A percentile compares a stretch with the other conserved stretches of the same genome.
phyloP scores from a whole-genome alignment of 2,113 vertebrate species.

The Gobiocypris rarus region DNA sequence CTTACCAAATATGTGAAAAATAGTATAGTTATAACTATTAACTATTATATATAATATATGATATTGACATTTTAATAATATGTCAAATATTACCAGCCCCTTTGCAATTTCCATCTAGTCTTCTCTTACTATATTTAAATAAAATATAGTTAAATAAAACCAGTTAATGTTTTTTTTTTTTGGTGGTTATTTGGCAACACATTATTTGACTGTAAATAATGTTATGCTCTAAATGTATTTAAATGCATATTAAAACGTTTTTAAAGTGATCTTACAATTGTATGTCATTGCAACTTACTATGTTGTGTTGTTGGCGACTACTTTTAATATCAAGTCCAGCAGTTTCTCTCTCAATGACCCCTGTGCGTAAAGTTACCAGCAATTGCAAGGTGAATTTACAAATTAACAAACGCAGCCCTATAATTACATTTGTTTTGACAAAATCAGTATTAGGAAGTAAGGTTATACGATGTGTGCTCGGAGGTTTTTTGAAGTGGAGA shows the following conservation, averaged over 20 bases:
- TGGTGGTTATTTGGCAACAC: not conserved
- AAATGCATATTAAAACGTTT: not conserved
- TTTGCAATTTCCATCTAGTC: not conserved
- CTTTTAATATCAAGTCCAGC: not conserved
- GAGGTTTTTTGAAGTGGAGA: conserved; percentile 41
- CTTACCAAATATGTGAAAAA: too few relatives aligned
- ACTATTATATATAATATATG: too few relatives aligned
- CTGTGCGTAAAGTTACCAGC: conserved; percentile 41
- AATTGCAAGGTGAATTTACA: conserved; percentile 59
- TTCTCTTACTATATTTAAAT: not conserved
- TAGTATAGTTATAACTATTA: too few relatives aligned
- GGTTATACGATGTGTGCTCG: conserved; percentile 41
- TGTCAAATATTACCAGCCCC: too few relatives aligned
- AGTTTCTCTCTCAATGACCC: conserved; percentile 37
- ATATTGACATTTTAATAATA: too few relatives aligned
- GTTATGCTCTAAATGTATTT: not conserved
- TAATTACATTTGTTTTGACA: conserved; percentile 56
- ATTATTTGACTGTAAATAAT: not conserved
- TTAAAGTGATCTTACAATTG: not conserved
- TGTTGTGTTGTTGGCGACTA: not conserved
- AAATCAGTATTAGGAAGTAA: conserved; percentile 54
- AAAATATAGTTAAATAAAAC: not conserved
- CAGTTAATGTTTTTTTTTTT: not conserved
- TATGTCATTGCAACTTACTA: not conserved
- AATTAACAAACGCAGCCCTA: conserved; percentile 51